Conservation (phyloP, 2,888 invertebrate species). For the Lepidonotus clava region DNA sequence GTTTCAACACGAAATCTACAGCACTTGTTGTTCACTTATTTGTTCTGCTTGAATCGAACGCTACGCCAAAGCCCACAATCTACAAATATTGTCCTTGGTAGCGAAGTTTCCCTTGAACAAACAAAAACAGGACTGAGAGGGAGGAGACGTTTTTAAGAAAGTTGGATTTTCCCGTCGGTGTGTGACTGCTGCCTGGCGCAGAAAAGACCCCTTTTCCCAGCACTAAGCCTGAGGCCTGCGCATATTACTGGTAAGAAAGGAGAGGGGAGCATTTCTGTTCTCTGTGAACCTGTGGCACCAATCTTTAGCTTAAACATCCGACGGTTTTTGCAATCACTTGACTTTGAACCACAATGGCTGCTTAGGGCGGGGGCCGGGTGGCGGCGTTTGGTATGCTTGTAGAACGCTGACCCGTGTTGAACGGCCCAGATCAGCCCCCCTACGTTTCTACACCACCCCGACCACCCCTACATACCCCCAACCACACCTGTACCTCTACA, state of each 20-base stretch:
- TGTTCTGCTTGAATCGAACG: constrained; percentile 23
- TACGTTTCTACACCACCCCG: background rate
- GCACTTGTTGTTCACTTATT: constrained; percentile 28
- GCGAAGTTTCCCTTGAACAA: background rate
- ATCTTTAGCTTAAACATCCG: constrained; percentile 45
- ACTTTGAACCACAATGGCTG: constrained; percentile 40
- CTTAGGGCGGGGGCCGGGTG: constrained; percentile 1
- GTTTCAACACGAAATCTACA: constrained; percentile 23
- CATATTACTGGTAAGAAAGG: background rate
- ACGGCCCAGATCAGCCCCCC: background rate
- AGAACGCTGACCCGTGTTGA: background rate
- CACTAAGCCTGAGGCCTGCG: background rate
- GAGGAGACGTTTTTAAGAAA: background rate
- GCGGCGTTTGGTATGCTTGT: constrained; percentile 13
- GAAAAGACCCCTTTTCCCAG: background rate
- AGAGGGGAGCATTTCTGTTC: constrained; percentile 15
- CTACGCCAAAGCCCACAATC: constrained; percentile 25
- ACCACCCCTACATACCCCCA: background rate
- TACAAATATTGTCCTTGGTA: constrained; percentile 17
- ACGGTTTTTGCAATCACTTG: constrained; percentile 43
- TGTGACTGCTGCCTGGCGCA: background rate
- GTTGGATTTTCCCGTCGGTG: too few species aligned
- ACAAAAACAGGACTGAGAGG: background rate
- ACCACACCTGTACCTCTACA: background rate
- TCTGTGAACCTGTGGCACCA: constrained; percentile 35